Conservation (phyloP, 2,797 vertebrate genomes). For the Catamblyrhynchus diadema region DNA sequence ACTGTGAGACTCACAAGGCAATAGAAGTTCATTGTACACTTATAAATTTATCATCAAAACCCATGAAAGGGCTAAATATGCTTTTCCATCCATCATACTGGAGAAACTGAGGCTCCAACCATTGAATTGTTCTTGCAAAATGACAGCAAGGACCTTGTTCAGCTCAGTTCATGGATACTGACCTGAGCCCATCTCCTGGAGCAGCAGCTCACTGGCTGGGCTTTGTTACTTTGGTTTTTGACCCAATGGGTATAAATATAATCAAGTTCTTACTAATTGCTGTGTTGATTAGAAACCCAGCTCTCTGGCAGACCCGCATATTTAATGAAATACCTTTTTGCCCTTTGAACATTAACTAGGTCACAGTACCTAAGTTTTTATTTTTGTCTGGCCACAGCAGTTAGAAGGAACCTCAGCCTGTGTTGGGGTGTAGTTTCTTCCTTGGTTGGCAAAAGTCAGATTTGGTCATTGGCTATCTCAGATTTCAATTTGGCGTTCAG, state of each 20-base stretch:
- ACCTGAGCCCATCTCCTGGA: background rate
- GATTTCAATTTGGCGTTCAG: background rate
- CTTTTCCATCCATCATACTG: background rate
- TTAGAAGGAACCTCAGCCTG: no score
- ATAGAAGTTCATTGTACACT: background rate
- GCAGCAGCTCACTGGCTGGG: background rate
- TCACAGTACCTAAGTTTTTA: background rate
- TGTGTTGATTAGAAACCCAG: background rate
- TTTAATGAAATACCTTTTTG: background rate
- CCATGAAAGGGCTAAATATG: background rate
- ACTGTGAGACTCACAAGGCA: background rate
- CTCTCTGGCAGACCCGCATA: background rate
- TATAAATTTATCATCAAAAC: constrained; percentile 45
- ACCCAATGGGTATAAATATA: background rate
- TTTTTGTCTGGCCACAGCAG: background rate
- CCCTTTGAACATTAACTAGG: background rate
- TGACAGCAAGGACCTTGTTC: background rate
- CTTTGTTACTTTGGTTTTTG: background rate
- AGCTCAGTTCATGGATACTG: background rate
- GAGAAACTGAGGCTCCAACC: background rate
- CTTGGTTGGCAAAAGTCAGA: background rate
- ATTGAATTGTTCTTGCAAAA: background rate
- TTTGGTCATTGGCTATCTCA: background rate
- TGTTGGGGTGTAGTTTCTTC: background rate
- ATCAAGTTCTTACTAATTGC: background rate